Conservation (phyloP, 2,113 vertebrate genomes). For the Tetrao urogallus region DNA sequence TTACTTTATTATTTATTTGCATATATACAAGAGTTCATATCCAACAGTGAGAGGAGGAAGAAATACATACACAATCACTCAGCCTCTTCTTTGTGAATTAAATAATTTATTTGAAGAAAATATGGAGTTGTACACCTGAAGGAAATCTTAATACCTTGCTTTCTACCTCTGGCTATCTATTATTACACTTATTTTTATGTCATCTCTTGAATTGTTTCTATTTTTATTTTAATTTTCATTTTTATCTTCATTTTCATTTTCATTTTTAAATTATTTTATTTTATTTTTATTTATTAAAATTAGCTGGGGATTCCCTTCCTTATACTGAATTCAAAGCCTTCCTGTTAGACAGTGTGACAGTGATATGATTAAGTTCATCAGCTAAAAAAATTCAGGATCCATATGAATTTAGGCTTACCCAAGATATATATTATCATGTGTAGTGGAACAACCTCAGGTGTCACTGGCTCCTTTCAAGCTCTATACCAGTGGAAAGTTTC, state of each 20-base stretch:
- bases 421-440: not conserved
- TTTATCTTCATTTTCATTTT: no score
- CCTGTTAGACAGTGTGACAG: not conserved
- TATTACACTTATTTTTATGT: fast-evolving
- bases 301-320: fast-evolving
- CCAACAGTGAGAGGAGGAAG: not conserved
- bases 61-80: not conserved
- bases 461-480: fast-evolving
- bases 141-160: fast-evolving
- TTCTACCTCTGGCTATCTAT: not conserved
- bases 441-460: not conserved
- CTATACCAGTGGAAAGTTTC: not conserved
- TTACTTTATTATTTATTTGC: not conserved
- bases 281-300: not conserved
- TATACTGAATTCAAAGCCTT: not conserved
- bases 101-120: not conserved
- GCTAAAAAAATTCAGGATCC: not conserved
- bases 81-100: not conserved
- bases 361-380: not conserved
- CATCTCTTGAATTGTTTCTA: not conserved
- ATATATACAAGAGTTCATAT: not conserved
- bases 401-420: fast-evolving
- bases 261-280: no score
- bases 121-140: fast-evolving
- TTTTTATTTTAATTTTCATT: no score